Conservation (phyloP, 2,113 vertebrate genomes). For the Nymphicus hollandicus region DNA sequence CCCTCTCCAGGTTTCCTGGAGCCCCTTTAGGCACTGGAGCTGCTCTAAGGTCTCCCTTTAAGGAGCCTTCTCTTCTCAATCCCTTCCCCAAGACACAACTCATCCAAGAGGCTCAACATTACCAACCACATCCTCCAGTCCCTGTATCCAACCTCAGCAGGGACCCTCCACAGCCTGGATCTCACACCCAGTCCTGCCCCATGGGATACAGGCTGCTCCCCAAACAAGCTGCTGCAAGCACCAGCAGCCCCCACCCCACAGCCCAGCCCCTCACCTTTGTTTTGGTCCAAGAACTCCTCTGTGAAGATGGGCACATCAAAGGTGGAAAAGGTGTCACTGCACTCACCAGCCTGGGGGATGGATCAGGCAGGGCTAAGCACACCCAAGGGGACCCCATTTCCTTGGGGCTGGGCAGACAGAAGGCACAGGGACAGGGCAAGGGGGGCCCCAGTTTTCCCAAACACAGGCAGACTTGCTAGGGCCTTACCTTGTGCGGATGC, state of each 20-base stretch:
- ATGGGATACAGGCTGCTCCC: fast-evolving
- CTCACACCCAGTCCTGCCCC: neutral
- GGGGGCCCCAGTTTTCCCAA: neutral
- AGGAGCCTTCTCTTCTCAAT: neutral
- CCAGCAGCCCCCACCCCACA: fast-evolving
- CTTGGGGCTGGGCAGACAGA: neutral
- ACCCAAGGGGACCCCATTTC: neutral
- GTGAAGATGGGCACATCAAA: slow-evolving; percentile 96
- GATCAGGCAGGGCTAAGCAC: neutral
- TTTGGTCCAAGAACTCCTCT: slow-evolving; percentile 97
- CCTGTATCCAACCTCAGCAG: neutral
- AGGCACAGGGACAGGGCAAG: fast-evolving
- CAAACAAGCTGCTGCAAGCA: fast-evolving
- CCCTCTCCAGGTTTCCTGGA: neutral
- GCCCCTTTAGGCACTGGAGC: neutral
- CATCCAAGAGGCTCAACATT: neutral
- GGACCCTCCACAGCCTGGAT: neutral
- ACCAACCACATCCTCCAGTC: neutral
- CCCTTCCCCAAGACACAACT: neutral
- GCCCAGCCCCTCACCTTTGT: slow-evolving; percentile 84
- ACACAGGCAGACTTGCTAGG: neutral
- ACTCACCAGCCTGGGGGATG: slow-evolving; percentile 75
- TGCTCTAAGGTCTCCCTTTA: neutral
- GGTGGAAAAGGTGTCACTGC: slow-evolving; percentile 79
- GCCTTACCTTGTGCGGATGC: slow-evolving; percentile 67